Conservation (phyloP, 1,140 invertebrate genomes). For the Rhynchophorus ferrugineus region DNA sequence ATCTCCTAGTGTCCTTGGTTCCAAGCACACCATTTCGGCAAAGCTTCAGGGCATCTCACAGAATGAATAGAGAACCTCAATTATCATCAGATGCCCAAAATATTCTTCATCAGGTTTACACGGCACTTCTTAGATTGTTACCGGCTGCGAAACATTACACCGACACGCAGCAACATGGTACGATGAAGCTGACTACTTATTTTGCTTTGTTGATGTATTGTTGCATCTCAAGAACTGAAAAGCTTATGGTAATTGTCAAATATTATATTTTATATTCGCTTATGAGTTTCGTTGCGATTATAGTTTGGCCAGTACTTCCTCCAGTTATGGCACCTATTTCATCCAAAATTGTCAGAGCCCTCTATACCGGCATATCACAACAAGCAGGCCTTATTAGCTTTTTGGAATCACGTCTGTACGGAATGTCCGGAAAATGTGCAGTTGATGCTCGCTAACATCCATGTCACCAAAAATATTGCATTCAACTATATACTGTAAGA, state of each 20-base stretch:
- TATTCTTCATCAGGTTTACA: conserved; percentile 79
- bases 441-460: conserved; percentile 73
- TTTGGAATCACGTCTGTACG: conserved; percentile 86
- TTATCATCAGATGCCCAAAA: conserved; percentile 63
- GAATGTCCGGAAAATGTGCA: conserved; percentile 90
- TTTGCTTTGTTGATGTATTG: conserved; percentile 87
- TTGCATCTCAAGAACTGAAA: conserved; percentile 81
- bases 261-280: background rate
- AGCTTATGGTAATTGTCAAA: conserved; percentile 67
- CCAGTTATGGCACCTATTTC: conserved; percentile 88
- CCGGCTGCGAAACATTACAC: conserved; percentile 78
- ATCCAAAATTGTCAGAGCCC: conserved; percentile 90
- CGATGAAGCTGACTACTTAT: conserved; percentile 85
- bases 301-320: conserved; percentile 82
- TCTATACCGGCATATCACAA: conserved; percentile 91
- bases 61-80: conserved; percentile 41
- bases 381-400: conserved; percentile 84
- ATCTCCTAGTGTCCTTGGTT: conserved; percentile 78
- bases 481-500: conserved; percentile 95
- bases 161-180: conserved; percentile 76
- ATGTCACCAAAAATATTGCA: conserved; percentile 86
- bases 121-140: conserved; percentile 65
- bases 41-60: conserved; percentile 62
- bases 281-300: conserved; percentile 27
- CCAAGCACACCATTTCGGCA: conserved; percentile 82